phyloP scores from a whole-genome alignment of 2,113 vertebrate species.

The Ceyx melanurus region DNA sequence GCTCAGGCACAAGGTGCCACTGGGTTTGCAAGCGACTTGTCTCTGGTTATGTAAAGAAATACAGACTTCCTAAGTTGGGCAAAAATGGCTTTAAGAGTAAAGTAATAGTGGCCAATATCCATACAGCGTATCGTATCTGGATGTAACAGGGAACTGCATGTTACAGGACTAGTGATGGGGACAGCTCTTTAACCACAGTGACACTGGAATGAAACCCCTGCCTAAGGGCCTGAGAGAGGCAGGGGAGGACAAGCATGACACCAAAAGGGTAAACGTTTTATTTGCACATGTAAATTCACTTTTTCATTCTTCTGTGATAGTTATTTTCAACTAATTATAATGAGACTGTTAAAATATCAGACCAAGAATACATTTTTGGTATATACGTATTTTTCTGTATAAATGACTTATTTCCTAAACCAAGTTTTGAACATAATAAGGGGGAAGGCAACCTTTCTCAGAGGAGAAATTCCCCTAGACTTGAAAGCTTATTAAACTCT shows the following conservation, averaged over 20 bases:
- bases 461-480: background rate
- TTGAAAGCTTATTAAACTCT: background rate
- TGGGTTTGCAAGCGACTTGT: fast-evolving
- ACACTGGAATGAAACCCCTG: background rate
- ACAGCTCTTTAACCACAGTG: background rate
- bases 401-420: background rate
- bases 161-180: background rate
- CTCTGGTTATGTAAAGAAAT: background rate
- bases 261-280: background rate
- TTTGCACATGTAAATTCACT: background rate
- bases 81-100: background rate
- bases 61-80: background rate
- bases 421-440: background rate
- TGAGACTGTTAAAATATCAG: background rate
- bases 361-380: background rate
- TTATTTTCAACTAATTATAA: background rate
- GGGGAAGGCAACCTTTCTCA: background rate
- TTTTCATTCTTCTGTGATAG: fast-evolving
- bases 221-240: background rate
- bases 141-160: background rate
- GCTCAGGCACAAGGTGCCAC: fast-evolving
- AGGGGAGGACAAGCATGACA: fast-evolving
- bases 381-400: background rate
- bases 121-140: fast-evolving
- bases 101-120: background rate